phyloP scores from a whole-genome alignment of 2,888 invertebrate species.

The Cetonia aurata region DNA sequence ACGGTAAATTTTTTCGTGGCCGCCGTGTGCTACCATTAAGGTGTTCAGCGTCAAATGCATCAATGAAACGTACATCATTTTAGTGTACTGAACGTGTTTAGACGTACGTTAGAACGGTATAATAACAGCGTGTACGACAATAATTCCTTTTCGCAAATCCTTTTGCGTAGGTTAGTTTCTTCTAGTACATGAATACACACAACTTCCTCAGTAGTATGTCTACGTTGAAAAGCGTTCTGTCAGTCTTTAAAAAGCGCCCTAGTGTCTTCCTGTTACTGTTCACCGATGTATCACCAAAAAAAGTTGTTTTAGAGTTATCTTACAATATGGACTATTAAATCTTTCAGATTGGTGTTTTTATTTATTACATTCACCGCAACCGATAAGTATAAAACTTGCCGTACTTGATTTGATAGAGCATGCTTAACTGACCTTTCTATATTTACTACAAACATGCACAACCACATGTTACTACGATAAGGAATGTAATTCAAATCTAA shows the following conservation, averaged over 20 bases:
- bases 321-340: neutral
- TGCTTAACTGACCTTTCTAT: constrained; percentile 49
- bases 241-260: neutral
- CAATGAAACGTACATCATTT: constrained; percentile 40
- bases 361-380: constrained; percentile 19
- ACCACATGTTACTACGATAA: constrained; percentile 47
- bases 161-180: constrained; percentile 39
- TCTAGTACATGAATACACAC: constrained; percentile 24
- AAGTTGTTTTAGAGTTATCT: too few relatives aligned
- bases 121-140: constrained; percentile 29
- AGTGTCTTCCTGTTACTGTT: constrained; percentile 4
- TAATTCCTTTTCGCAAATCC: constrained; percentile 33
- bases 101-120: constrained; percentile 20
- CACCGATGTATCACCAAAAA: neutral
- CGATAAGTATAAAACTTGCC: constrained; percentile 32
- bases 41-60: constrained; percentile 39
- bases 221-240: constrained; percentile 19
- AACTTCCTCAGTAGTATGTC: constrained; percentile 25
- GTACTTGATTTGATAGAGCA: constrained; percentile 35
- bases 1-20: constrained; percentile 41
- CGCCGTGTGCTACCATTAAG: constrained; percentile 41
- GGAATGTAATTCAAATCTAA: constrained; percentile 38
- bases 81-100: constrained; percentile 35
- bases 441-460: constrained; percentile 46
- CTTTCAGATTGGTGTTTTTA: constrained; percentile 15